Conservation (phyloP, 1,140 invertebrate species). For the Drosophila burlai region DNA sequence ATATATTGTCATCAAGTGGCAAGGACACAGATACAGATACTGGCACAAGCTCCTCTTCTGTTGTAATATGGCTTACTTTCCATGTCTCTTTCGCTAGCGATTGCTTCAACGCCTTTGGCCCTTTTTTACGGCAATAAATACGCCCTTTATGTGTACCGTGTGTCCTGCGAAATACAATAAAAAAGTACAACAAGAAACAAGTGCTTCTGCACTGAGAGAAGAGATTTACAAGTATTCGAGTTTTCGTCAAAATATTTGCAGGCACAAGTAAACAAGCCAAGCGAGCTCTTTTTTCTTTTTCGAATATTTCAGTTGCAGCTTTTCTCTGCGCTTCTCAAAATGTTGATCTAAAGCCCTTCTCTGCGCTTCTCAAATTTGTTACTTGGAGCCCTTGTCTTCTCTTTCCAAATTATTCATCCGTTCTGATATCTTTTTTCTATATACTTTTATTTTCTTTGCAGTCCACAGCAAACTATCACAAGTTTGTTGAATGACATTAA, state of each 20-base stretch:
- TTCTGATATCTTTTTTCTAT: background rate
- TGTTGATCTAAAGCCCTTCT: background rate
- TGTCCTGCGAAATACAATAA: conserved; percentile 46
- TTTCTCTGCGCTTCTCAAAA: background rate
- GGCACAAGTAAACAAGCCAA: background rate
- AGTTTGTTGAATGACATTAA: conserved; percentile 74
- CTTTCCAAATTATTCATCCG: background rate
- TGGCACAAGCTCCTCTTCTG: conserved; percentile 31
- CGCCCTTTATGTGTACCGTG: conserved; percentile 67
- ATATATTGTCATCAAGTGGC: background rate
- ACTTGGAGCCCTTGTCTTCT: too few relatives aligned
- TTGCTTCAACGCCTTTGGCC: conserved; percentile 37
- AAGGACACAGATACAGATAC: conserved; percentile 5
- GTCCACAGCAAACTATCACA: conserved; percentile 40
- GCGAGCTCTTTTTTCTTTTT: background rate
- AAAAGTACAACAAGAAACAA: background rate
- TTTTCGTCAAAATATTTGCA: background rate
- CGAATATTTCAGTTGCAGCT: background rate
- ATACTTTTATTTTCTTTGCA: background rate
- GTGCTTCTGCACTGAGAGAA: conserved; percentile 3
- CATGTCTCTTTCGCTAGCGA: conserved; percentile 7
- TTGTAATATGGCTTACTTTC: conserved; percentile 21
- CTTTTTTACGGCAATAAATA: conserved; percentile 53
- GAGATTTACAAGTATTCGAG: too few relatives aligned
- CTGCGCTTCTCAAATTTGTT: too few relatives aligned